These are phyloP conservation scores for Tetragnatha montana DNA, from an alignment of 2,888 invertebrate genomes.

Conservation along the genomic window DNA sequence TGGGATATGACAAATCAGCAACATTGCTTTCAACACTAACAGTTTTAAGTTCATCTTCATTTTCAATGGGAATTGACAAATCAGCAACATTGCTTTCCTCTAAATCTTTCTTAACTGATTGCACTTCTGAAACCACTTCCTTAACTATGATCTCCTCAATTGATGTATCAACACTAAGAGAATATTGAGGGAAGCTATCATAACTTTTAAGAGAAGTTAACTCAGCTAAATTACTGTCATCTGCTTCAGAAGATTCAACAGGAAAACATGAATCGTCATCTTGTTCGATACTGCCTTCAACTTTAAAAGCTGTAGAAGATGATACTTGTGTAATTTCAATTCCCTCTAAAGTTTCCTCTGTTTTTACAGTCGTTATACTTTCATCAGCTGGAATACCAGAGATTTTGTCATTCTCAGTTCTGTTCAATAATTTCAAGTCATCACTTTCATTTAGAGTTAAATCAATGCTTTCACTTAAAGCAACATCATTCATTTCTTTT, in stretches of 20 bases:
- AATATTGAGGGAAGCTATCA: too few relatives aligned
- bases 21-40: background rate
- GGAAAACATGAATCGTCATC: background rate
- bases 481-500: background rate
- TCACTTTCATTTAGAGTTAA: background rate
- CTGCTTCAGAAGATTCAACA: too few relatives aligned
- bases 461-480: background rate
- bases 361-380: constrained; percentile 9
- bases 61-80: too few relatives aligned
- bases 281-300: background rate
- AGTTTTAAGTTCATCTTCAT: background rate
- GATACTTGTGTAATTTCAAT: background rate
- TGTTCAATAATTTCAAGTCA: background rate
- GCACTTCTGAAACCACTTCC: background rate
- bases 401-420: background rate
- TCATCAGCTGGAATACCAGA: constrained; percentile 15
- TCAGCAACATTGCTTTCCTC: background rate
- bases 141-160: background rate
- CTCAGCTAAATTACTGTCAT: too few relatives aligned
- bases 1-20: too few relatives aligned
- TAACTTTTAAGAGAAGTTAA: too few relatives aligned
- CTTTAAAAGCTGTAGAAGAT: background rate
- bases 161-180: background rate
- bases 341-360: background rate
- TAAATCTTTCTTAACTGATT: background rate